Base-by-base conservation (phyloP, 2,888 invertebrate species). In the Chrysolina americana region DNA sequence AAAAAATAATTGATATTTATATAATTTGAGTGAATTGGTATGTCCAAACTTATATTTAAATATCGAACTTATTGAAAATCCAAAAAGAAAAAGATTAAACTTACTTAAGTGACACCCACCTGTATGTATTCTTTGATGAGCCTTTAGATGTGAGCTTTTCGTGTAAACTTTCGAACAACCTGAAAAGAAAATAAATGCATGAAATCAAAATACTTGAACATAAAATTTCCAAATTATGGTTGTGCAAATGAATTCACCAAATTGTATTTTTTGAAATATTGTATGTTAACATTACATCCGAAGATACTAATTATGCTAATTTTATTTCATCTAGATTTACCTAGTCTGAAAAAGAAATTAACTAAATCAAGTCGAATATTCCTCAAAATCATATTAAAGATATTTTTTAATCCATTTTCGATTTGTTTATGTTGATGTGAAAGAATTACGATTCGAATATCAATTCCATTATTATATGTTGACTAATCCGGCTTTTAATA, bases 111-210 rank as follows among this genome's bases (percentile, higher is more conserved):
- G 71, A 64, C 70, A 74, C 73, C 92, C 91, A 97, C 98, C 98
- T 90, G 98, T 98, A 87, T 98, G 98, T 89, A 98, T 98, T 89
- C 98, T 92, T 89, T 98, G 98, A 90, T 98, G 98, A 80, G 98
- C 98, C 90, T 98, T 98, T 81, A 98, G 92, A 89, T 98, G 98
- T 84, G 98, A 98, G 90, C 98, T 98, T 91, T 98, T 98, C 81
- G 98, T 98, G 90, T 98, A 98, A 81, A 98, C 98, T 91, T 98
- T 98, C 85, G 95, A 92, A 90, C 98, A 98, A 88, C 97, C 98
- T 97, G 92, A 75, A 92, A 91, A 78, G 81, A 85, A 83, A 84
- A 84, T 82, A 78, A 68, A 63, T 68, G 74, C 13, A 62, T 36
- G 8, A 44, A 47, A 62, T 48, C 21, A 19, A n/a, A 62, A 36